phyloP scores from a whole-genome alignment of 2,888 invertebrate genomes.

The Aspidiotus destructor region DNA sequence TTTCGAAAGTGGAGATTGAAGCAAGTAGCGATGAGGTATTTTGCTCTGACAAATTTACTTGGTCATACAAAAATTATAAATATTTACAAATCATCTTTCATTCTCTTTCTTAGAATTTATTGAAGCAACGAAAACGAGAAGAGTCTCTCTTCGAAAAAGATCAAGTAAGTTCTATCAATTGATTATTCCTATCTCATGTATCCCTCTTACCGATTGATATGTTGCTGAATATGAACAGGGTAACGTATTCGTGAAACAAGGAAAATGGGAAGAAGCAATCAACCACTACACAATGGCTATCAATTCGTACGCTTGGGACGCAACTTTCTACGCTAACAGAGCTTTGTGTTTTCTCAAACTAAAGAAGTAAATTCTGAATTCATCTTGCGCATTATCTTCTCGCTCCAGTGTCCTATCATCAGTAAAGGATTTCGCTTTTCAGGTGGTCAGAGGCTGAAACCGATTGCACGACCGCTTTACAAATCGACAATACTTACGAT shows the following conservation, averaged over 20 bases:
- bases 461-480: conserved; percentile 72
- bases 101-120: neutral
- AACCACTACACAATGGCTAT: conserved; percentile 81
- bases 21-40: conserved; percentile 3
- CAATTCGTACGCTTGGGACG: conserved; percentile 63
- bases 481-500: conserved; percentile 64
- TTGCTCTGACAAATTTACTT: neutral
- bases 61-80: neutral
- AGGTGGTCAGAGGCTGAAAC: conserved; percentile 61
- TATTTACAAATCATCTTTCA: neutral
- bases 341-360: conserved; percentile 77
- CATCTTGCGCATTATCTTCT: neutral
- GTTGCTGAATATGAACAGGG: conserved; percentile 50
- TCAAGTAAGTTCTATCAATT: neutral
- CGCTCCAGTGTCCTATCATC: neutral
- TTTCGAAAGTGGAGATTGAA: neutral
- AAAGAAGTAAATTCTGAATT: conserved; percentile 53
- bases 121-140: conserved; percentile 13
- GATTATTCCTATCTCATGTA: too few species aligned
- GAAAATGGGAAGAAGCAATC: conserved; percentile 78
- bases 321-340: conserved; percentile 76
- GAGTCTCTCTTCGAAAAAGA: conserved; percentile 23
- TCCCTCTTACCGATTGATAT: neutral
- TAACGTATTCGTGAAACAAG: conserved; percentile 64
- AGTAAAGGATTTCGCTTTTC: conserved; percentile 34